Evolutionary conservation across 2,797 vertebrate species (phyloP).

Genomic region (Podarcis lilfordi): DNA sequence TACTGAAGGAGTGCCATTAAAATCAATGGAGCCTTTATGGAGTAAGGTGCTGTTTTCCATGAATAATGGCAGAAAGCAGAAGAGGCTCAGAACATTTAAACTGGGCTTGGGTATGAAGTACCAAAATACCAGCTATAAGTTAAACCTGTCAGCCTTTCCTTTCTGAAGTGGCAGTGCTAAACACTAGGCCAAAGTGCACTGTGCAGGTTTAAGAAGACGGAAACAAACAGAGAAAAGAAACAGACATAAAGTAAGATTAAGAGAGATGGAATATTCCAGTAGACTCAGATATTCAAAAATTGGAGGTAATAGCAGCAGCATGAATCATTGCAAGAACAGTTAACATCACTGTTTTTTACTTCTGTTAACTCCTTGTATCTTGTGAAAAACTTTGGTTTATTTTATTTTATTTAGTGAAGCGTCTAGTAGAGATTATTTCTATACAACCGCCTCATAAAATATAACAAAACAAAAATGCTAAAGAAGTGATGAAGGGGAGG

Average conservation of each 20-base stretch:
- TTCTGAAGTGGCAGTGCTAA: background rate
- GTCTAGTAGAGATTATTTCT: too few relatives aligned
- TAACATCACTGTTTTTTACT: background rate
- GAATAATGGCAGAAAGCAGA: background rate
- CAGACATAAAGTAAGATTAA: background rate
- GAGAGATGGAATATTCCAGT: background rate
- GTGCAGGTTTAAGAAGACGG: background rate
- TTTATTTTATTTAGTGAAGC: too few relatives aligned
- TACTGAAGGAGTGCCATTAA: background rate
- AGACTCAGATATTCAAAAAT: background rate
- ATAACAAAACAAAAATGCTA: background rate
- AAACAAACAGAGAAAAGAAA: background rate
- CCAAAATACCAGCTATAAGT: background rate
- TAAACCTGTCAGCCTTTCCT: background rate
- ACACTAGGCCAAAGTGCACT: background rate
- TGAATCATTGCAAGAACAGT: background rate
- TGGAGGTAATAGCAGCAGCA: background rate
- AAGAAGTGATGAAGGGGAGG: background rate
- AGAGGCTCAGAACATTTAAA: background rate
- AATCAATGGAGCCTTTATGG: background rate
- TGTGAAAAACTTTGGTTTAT: background rate
- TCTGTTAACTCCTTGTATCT: background rate
- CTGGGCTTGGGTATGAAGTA: conserved; percentile 14
- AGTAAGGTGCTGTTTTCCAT: background rate
- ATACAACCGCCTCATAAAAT: background rate